Percentiles rank a stretch among this genome's conserved stretches.
These are phyloP conservation scores for Aplidium turbinatum DNA, from an alignment of 23 tunicate genomes.

Conservation along the genomic window DNA sequence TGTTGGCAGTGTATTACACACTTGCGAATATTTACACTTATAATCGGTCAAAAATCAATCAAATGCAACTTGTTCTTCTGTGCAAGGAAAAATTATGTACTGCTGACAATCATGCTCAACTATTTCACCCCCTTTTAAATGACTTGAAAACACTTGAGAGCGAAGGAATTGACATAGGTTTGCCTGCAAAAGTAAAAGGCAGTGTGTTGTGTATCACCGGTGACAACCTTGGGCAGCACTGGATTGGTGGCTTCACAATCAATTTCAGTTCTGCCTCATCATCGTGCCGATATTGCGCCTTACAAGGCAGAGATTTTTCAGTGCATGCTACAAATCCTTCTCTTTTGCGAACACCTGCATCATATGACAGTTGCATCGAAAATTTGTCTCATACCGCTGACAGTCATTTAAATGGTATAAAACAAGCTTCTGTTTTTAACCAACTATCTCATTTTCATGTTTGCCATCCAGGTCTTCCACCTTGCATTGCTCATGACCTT, in stretches of 20 bases:
- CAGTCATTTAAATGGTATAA: neutral
- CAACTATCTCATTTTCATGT: conserved; percentile 29
- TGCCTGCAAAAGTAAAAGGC: conserved; percentile 6
- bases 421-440: conserved; percentile 8
- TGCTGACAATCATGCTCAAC: neutral
- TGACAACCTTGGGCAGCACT: conserved; percentile 46
- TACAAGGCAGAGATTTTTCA: neutral
- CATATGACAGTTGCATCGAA: neutral
- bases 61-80: conserved; percentile 37
- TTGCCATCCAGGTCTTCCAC: conserved; percentile 44
- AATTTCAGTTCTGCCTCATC: conserved; percentile 29
- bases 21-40: conserved; percentile 27
- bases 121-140: conserved; percentile 32
- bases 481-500: conserved; percentile 47
- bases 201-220: conserved; percentile 22
- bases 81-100: conserved; percentile 33
- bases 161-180: conserved; percentile 53
- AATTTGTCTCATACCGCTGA: neutral
- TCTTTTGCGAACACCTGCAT: conserved; percentile 2
- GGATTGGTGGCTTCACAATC: conserved; percentile 56
- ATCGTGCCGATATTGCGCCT: conserved; percentile 39
- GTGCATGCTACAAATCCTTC: neutral
- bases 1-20: conserved; percentile 36
- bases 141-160: conserved; percentile 43
- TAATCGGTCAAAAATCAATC: conserved; percentile 29